Conservation (phyloP, 2,888 invertebrate genomes). For the Aporophyla lueneburgensis region DNA sequence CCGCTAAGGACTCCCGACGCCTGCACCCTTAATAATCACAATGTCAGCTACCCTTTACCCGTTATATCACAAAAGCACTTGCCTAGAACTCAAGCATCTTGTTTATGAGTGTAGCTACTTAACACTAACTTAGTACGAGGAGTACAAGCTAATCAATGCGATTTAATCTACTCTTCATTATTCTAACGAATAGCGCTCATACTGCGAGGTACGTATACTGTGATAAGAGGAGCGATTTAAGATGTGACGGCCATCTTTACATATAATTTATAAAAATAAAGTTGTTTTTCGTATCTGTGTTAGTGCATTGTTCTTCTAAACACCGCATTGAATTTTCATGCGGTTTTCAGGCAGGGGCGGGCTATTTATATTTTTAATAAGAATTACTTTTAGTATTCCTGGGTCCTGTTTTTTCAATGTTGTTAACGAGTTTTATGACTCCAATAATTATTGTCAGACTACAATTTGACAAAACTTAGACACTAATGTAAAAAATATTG, state of each 20-base stretch:
- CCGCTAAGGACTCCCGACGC: no score
- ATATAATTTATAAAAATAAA: no score
- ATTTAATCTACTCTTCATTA: slow-evolving; percentile 44
- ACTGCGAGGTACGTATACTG: not conserved
- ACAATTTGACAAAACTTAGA: no score
- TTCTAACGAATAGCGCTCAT: slow-evolving; percentile 28
- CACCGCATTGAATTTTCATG: not conserved
- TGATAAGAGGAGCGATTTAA: slow-evolving; percentile 12
- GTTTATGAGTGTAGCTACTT: slow-evolving; percentile 26
- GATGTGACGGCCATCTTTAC: not conserved
- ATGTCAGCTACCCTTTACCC: not conserved
- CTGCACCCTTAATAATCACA: not conserved
- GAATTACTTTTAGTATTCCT: not conserved
- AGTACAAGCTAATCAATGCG: slow-evolving; percentile 38
- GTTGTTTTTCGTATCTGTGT: not conserved
- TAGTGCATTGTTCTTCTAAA: not conserved
- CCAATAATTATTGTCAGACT: not conserved
- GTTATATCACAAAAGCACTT: not conserved
- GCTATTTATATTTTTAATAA: not conserved
- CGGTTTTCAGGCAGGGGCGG: not conserved
- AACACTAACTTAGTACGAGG: slow-evolving; percentile 7
- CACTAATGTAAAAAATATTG: not conserved
- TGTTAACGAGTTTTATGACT: not conserved
- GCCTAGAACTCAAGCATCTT: not conserved
- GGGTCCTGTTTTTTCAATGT: not conserved